Evolutionary conservation across 2,797 vertebrate species (phyloP), one percentile per base, ranked within the genome.

Genomic region (Protonibea diacanthus): DNA sequence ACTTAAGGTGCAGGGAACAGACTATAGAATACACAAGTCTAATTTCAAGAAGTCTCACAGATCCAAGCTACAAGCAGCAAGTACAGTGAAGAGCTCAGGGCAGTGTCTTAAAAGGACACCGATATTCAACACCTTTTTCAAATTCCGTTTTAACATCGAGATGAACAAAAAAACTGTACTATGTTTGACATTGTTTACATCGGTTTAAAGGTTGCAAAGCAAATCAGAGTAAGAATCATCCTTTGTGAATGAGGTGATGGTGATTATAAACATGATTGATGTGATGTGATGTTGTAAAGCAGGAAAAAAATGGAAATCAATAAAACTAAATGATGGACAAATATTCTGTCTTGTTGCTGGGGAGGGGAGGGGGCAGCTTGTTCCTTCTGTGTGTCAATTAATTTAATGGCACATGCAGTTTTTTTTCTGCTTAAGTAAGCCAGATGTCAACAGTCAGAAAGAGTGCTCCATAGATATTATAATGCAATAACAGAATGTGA

Each of bases 201-300:
- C 38, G 33, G 56, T 75, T 88, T 74, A 60, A 73, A 88, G 90
- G 89, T 92, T 91, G 83, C 93, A 94, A 93, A 94, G 93, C 92
- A 94, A 90, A 93, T 92, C 93, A 95, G 94, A 94, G 94, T 95
- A 96, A 95, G 92, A 93, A 88, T 92, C 86, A 90, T 91, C 88
- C 81, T 83, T 83, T 77, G n/a, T 80, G 55, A 80, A 79, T 70
- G 72, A 80, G 20, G 63, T 72, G 40, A 79, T 75, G 44, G 65
- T 72, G 73, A 86, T 88, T 82, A 8, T 66, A 66, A 79, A 82
- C 73, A 88, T 81, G 62, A 82, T 68, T 81, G 20, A 76, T 68
- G 76, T 78, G 62, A 76, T 81, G 33, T 38, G 33, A 38, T 78
- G 42, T 60, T 71, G 2, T 69, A 15, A 59, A 55, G 65, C 8